Evolutionary conservation across 2,888 invertebrate genomes (phyloP).

Genomic region (Candidula unifasciata): DNA sequence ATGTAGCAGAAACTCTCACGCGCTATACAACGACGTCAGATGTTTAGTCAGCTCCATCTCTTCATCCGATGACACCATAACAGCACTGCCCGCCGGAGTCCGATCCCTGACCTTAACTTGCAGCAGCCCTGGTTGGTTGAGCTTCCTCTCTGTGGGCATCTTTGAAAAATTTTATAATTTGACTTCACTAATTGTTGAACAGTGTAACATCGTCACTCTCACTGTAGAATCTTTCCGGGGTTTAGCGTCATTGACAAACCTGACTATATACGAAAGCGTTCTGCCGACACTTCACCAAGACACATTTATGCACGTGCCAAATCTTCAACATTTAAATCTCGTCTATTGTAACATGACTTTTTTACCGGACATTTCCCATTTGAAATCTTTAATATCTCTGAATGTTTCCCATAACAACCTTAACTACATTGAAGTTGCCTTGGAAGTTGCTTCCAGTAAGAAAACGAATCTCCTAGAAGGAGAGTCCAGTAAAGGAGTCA

Average conservation of each 20-base stretch:
- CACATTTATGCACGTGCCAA: neutral
- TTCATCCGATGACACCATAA: neutral
- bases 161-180: neutral
- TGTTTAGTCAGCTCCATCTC: constrained; percentile 23
- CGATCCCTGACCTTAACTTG: neutral
- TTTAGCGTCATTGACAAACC: neutral
- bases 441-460: neutral
- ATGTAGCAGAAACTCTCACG: neutral
- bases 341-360: neutral
- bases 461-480: neutral
- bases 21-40: neutral
- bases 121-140: neutral
- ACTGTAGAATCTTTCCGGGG: neutral
- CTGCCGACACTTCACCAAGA: neutral
- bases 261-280: neutral
- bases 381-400: neutral
- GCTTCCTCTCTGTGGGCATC: neutral
- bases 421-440: neutral
- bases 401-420: constrained; percentile 41
- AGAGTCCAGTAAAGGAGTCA: no score
- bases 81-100: neutral
- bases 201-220: constrained; percentile 24
- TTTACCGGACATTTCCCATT: constrained; percentile 13
- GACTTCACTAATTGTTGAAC: neutral
- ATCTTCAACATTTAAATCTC: constrained; percentile 20